Evolutionary conservation across 2,113 vertebrate species (phyloP), one percentile per base, ranked within the genome.

Genomic region (Onychostoma macrolepis): DNA sequence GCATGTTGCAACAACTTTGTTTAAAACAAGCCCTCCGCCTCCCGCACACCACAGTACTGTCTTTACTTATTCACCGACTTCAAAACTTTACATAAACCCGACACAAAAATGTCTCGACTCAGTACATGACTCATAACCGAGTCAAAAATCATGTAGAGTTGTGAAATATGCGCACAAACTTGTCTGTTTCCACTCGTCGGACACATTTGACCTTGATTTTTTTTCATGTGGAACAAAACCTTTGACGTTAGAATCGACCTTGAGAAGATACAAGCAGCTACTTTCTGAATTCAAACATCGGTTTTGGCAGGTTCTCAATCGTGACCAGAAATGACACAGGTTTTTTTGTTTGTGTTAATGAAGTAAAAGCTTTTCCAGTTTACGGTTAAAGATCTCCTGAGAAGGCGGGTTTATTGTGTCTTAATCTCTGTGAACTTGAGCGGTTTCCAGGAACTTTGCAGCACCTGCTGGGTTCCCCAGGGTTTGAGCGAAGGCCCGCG

Each of bases 401-500:
- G 43, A 72, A 67, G 21, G 67, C 4, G 26, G 61, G 61, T 83
- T 65, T 30, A 83, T 69, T 69, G 58, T 69, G 61, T 88, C 84
- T 78, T 86, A 89, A 92, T 90, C 91, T 63, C 48, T 24, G 88
- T 75, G 78, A 83, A 90, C 87, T 90, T 10, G 83, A 90, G 83
- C 75, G 89, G 85, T 87, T 89, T 91, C 85, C 85, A 88, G 89
- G 87, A 92, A 88, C 86, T 74, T 69, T 82, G 75, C 45, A 90
- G 89, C 92, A 93, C 92, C 93, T 94, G 92, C 91, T 92, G 90
- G 63, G 61, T 88, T 83, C 86, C 86, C 82, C 58, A 17, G 45
- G 80, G 80, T 43, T n/a, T 28, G 26, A 80, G 87, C 77, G 85
- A 41, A 79, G 85, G 87, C 65, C 61, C 28, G 38, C 19, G 58